Evolutionary conservation across 2,113 vertebrate genomes (phyloP).

Genomic region (Neomonachus schauinslandi): DNA sequence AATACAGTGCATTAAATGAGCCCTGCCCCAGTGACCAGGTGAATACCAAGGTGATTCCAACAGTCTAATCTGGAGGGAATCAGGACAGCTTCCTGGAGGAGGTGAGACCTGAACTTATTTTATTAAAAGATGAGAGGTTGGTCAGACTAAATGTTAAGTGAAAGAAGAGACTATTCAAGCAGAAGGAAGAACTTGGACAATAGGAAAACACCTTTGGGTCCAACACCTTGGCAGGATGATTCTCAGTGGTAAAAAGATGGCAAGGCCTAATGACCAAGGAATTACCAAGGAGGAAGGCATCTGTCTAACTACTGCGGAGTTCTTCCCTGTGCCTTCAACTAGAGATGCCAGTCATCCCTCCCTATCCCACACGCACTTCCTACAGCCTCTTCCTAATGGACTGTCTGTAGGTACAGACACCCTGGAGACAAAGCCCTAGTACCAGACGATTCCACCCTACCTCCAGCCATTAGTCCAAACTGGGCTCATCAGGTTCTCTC

Average conservation of each 20-base stretch:
- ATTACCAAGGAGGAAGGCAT: neutral
- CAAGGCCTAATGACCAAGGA: neutral
- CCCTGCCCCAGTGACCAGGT: neutral
- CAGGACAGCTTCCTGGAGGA: neutral
- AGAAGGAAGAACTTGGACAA: neutral
- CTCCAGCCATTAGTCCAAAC: neutral
- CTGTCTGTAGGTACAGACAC: neutral
- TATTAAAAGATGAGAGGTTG: neutral
- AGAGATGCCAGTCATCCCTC: neutral
- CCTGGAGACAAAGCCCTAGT: neutral
- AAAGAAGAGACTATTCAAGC: neutral
- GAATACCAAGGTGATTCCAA: neutral
- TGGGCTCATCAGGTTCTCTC: neutral
- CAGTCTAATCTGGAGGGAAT: neutral
- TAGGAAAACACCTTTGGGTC: neutral
- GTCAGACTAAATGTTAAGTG: neutral
- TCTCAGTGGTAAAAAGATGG: neutral
- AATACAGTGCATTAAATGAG: neutral
- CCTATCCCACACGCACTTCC: neutral
- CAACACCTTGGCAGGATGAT: neutral
- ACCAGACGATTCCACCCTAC: neutral
- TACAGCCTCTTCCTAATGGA: neutral
- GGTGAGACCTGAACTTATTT: neutral
- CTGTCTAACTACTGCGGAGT: neutral
- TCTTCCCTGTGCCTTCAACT: neutral